phyloP scores from a whole-genome alignment of 2,113 vertebrate genomes.

The rat (Rattus norvegicus) region GRCr8 NC_086035.1:53160501-53161000 shows the following conservation, averaged over 20 bases:
- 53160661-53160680: background rate
- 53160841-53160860: background rate
- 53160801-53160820: background rate
- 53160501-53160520: background rate
- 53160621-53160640: background rate
- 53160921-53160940: background rate
- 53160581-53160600: background rate
- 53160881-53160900: slow-evolving; percentile 45
- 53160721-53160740: background rate
- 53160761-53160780: background rate
- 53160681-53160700: background rate
- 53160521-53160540: background rate
- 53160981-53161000: slow-evolving; percentile 29
- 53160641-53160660: background rate
- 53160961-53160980: slow-evolving; percentile 35
- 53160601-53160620: background rate
- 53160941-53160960: slow-evolving; percentile 15
- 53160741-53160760: background rate
- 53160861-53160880: background rate
- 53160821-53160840: background rate
- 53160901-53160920: background rate
- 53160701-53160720: background rate
- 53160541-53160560: background rate
- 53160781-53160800: background rate
- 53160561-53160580: background rate